Percentiles rank a stretch among this genome's conserved stretches.
These are phyloP conservation scores for Trachelus troglodyta DNA, from an alignment of 2,888 invertebrate species.

Conservation along the genomic window DNA sequence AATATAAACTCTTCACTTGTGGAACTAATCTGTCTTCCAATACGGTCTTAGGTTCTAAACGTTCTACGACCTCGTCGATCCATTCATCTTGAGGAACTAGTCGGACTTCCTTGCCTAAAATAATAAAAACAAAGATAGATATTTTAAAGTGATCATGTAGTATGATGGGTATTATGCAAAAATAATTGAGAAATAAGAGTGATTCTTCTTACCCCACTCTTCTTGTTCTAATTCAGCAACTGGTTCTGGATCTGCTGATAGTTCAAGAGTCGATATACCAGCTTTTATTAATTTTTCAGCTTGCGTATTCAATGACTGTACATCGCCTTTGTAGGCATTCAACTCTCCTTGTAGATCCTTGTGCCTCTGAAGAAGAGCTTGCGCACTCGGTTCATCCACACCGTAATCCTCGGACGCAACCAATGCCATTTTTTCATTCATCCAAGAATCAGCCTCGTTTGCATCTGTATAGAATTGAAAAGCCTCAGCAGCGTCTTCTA, in stretches of 20 bases:
- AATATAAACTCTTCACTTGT: constrained; percentile 88
- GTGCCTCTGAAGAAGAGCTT: constrained; percentile 88
- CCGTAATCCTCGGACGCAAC: constrained; percentile 92
- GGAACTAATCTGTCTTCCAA: constrained; percentile 88
- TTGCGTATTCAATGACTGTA: constrained; percentile 82
- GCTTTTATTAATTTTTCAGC: constrained; percentile 81
- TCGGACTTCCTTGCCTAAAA: constrained; percentile 77
- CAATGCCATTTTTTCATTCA: constrained; percentile 94
- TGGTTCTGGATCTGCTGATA: constrained; percentile 62
- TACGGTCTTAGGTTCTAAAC: constrained; percentile 86
- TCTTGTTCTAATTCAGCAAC: constrained; percentile 65
- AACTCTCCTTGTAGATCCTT: constrained; percentile 89
- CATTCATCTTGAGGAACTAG: constrained; percentile 92
- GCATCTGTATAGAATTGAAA: constrained; percentile 98
- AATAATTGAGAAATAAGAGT: background rate
- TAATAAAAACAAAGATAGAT: background rate
- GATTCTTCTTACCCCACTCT: constrained; percentile 55
- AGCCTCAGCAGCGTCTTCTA: constrained; percentile 91
- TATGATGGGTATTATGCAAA: background rate
- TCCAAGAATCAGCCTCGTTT: constrained; percentile 97
- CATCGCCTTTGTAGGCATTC: constrained; percentile 87
- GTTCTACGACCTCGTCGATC: constrained; percentile 91
- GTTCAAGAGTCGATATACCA: constrained; percentile 78
- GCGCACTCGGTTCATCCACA: constrained; percentile 90
- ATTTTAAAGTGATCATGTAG: constrained; percentile 69